These are phyloP conservation scores for Piaya cayana DNA, from an alignment of 2,113 vertebrate species.

Conservation along the genomic window DNA sequence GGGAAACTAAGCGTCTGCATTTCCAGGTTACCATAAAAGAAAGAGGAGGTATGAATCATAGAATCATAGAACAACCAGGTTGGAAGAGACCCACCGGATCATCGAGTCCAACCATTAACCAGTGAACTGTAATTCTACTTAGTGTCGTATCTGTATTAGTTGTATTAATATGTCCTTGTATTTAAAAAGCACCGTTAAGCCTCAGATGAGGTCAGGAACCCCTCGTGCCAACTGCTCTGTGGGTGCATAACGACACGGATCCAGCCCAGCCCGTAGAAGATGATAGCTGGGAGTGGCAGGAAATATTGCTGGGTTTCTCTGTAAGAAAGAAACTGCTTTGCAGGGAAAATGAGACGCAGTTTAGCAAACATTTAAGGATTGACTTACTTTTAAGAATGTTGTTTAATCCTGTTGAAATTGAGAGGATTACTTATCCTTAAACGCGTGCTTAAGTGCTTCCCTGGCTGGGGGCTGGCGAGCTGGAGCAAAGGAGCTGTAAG, in stretches of 20 bases:
- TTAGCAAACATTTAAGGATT: not conserved
- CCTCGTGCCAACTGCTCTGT: fast-evolving
- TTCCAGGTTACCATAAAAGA: not conserved
- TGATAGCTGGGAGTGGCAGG: not conserved
- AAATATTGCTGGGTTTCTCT: not conserved
- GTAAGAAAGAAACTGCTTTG: not conserved
- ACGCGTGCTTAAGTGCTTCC: not conserved
- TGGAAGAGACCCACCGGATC: too few species aligned
- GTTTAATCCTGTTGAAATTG: conserved; percentile 40
- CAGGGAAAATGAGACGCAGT: not conserved
- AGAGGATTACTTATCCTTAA: conserved; percentile 13
- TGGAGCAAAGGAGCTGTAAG: not conserved
- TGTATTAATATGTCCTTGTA: not conserved
- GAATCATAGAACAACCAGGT: too few species aligned
- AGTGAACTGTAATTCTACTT: not conserved
- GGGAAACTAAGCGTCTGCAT: not conserved
- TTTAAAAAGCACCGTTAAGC: not conserved
- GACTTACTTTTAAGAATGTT: conserved; percentile 12
- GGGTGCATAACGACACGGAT: fast-evolving
- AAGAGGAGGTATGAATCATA: not conserved
- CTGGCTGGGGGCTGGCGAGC: not conserved
- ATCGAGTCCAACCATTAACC: too few species aligned
- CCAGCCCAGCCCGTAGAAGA: not conserved
- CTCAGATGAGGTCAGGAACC: not conserved
- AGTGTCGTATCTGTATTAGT: not conserved